Evolutionary conservation across 2,113 vertebrate genomes (phyloP), one percentile per base, ranked within the genome.

Genomic region (Tragelaphus strepsiceros): DNA sequence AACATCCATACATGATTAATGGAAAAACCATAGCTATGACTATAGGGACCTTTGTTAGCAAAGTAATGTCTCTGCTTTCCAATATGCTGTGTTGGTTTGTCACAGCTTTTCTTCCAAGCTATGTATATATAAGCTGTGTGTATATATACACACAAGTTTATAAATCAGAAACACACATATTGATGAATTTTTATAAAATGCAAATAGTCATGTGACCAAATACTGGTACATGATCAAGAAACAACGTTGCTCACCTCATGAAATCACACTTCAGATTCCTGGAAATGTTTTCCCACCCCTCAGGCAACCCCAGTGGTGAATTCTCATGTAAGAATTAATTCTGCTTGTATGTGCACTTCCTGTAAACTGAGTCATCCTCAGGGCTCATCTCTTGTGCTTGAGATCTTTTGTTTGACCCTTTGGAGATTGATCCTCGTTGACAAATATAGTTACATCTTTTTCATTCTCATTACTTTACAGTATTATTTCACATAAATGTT

Each of bases 271-370:
- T 6, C 8, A 21, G 35, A 11, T 10, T 32, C 11, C 17, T 2
- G n/a, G 3, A 56, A 51, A 56, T 39, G n/a, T 15, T 26, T 4
- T 1, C 13, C 21, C 2, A 28, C 3, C 3, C 0, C 2, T 17
- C 1, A 43, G 54, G 21, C 6, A 30, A 3, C 8, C 12, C 2
- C 17, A 30, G 2, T 5, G 5, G 35, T 67, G 35, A 46, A 49
- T 35, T 61, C 32, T 28, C n/a, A 56, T 39, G 13, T 54, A 61
- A 53, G 22, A 28, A 88, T 28, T 10, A 28, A 14, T 26, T 77
- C 46, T 61, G 2, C 13, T 39, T 16, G 1, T 7, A 8, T 56
- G 22, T 15, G 28, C 35, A 21, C 7, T 54, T 87, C 21, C 2
- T 14, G 16, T 46, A 67, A 53, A 16, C 46, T 51, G 13, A 46